A percentile compares a stretch with the other conserved stretches of the same genome.
These are phyloP conservation scores for Drosophila gaucha DNA, from an alignment of 2,888 invertebrate genomes.

Conservation along the genomic window DNA sequence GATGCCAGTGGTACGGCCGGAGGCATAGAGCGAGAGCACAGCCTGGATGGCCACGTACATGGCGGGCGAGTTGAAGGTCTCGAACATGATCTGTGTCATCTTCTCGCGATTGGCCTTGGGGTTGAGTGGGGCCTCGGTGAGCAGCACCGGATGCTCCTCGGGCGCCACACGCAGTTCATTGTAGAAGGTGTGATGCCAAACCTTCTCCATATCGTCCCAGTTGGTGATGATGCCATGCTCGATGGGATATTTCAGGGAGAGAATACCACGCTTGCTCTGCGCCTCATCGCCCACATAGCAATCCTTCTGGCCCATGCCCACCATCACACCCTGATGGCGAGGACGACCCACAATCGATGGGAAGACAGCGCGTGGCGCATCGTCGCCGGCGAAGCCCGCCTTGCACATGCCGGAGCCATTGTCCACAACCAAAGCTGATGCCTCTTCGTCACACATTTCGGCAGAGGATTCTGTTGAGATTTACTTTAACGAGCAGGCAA, in stretches of 20 bases:
- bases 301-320: conserved; percentile 99
- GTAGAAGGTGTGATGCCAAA: conserved; percentile 99
- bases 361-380: conserved; percentile 96
- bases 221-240: conserved; percentile 99
- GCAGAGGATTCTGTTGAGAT: conserved; percentile 31
- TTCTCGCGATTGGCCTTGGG: conserved; percentile 96
- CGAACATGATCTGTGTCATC: conserved; percentile 97
- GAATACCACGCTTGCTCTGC: conserved; percentile 98
- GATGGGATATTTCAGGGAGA: conserved; percentile 98
- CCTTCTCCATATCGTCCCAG: conserved; percentile 99
- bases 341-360: conserved; percentile 98
- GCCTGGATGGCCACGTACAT: conserved; percentile 98
- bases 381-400: conserved; percentile 98
- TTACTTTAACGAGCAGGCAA: conserved; percentile 41
- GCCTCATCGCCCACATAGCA: conserved; percentile 98
- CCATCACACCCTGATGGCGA: conserved; percentile 97
- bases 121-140: conserved; percentile 95
- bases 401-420: conserved; percentile 99
- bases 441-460: conserved; percentile 96
- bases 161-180: conserved; percentile 98
- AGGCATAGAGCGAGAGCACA: conserved; percentile 96
- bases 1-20: conserved; percentile 98
- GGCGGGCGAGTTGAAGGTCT: conserved; percentile 96
- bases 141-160: conserved; percentile 94
- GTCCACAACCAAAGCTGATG: conserved; percentile 96